These are phyloP conservation scores for Sialis fuliginosa DNA, from an alignment of 2,888 invertebrate species.

Conservation along the genomic window DNA sequence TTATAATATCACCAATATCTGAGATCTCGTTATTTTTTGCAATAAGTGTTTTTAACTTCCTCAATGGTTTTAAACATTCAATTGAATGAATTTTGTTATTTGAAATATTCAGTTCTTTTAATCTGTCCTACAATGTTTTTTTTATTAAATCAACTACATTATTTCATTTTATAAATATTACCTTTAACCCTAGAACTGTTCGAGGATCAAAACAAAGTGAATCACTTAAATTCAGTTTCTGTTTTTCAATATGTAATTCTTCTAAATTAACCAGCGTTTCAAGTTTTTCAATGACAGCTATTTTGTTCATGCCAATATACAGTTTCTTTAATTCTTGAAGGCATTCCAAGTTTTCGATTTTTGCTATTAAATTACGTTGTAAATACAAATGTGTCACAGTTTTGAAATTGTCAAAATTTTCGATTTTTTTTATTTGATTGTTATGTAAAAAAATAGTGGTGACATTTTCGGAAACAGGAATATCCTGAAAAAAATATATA, in stretches of 20 bases:
- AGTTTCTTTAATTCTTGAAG: slow-evolving; percentile 55
- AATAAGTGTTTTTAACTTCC: slow-evolving; percentile 32
- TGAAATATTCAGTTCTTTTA: slow-evolving; percentile 42
- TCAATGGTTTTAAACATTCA: slow-evolving; percentile 30
- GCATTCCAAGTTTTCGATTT: slow-evolving; percentile 50
- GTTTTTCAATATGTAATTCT: slow-evolving; percentile 52
- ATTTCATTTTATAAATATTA: slow-evolving; percentile 16
- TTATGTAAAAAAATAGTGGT: slow-evolving; percentile 42
- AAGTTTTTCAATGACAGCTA: slow-evolving; percentile 51
- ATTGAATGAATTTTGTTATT: slow-evolving; percentile 40
- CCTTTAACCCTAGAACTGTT: slow-evolving; percentile 36
- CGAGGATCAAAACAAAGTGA: slow-evolving; percentile 49
- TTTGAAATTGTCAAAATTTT: slow-evolving; percentile 32
- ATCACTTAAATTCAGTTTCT: slow-evolving; percentile 34
- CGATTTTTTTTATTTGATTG: slow-evolving; percentile 38
- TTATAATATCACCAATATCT: slow-evolving; percentile 33
- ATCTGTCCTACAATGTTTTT: slow-evolving; percentile 25
- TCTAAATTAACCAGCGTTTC: slow-evolving; percentile 37
- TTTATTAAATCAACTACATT: slow-evolving; percentile 2
- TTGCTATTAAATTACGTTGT: slow-evolving; percentile 63
- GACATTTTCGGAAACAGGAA: slow-evolving; percentile 23
- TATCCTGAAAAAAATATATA: slow-evolving; percentile 23
- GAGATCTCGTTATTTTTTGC: slow-evolving; percentile 39
- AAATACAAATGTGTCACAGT: slow-evolving; percentile 49
- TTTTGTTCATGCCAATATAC: slow-evolving; percentile 52